Evolutionary conservation across 1,140 invertebrate species (phyloP), one percentile per base, ranked within the genome.

Genomic region (Neelides sp.): DNA sequence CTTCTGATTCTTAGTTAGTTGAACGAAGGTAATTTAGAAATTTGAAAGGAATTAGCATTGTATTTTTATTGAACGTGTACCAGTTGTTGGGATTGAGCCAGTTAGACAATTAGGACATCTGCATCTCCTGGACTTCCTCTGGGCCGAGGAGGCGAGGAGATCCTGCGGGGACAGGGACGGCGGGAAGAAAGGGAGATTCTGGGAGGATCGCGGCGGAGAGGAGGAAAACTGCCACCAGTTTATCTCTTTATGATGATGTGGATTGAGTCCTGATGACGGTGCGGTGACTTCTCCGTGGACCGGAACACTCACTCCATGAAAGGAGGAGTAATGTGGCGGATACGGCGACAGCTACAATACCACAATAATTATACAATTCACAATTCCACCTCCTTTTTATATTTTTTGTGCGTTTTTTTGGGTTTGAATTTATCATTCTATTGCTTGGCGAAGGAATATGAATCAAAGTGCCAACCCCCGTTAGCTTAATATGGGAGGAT

Each of bases 91-190:
- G 41, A 52, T 54, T 32, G 50, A 27, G 45, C 58, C 58, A 27
- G 49, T 15, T 27, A 61, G 43, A 44, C 61, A 62, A 40, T 62
- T 61, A 10, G 61, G 61, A 55, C 61, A 62, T 23, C 58, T 42
- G 32, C 61, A 62, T 15, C 61, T 30, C 17, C 57, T 54, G 19
- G 59, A 62, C 32, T 58, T 58, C 22, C 59, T 51, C 30, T 56
- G 54, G n/a, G 47, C 24, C n/a, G 54, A 26, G 23, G 45, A 34
- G 13, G 50, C 30, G 37, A 55, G 39, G 30, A 40, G 23, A 28
- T 24, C 39, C 12, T 34, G 15, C 39, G 19, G 47, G 1, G 49
- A 12, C 17, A 41, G 28, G 13, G 50, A 46, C n/a, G 43, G 45
- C 34, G 22, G 22, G 28, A 54, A 42, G 10, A 26, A 40, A 30